Percentiles rank a stretch among this genome's conserved stretches.
phyloP scores from a whole-genome alignment of 2,888 invertebrate genomes.

The Acleris sparsana region DNA sequence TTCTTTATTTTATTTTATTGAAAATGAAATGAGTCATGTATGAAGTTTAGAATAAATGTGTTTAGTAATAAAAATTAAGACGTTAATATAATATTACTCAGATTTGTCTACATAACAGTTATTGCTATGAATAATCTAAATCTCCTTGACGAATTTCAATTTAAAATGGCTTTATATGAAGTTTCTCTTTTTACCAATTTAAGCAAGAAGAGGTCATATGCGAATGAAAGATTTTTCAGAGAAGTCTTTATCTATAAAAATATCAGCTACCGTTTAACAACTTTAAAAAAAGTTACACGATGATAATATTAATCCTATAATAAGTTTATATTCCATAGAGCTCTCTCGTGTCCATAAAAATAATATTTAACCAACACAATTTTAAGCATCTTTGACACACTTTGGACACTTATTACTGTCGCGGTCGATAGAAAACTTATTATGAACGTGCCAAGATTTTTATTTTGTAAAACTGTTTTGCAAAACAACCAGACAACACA shows the following conservation, averaged over 20 bases:
- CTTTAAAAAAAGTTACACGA: background rate
- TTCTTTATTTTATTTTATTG: no score
- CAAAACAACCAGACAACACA: no score
- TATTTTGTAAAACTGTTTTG: background rate
- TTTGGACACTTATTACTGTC: constrained; percentile 4
- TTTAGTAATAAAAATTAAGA: constrained; percentile 13
- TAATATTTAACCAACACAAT: constrained; percentile 4
- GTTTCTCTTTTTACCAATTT: constrained; percentile 13
- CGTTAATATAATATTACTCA: constrained; percentile 7
- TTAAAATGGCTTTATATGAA: constrained; percentile 31
- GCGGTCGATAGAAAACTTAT: background rate
- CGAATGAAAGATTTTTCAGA: background rate
- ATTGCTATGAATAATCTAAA: constrained; percentile 19
- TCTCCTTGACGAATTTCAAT: constrained; percentile 37
- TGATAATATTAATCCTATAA: background rate
- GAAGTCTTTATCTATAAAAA: no score
- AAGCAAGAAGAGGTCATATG: background rate
- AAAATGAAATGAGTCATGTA: background rate
- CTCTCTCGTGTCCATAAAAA: background rate
- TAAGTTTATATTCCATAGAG: background rate
- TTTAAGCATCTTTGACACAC: constrained; percentile 5
- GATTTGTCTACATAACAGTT: constrained; percentile 15
- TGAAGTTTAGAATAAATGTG: background rate
- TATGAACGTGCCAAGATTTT: background rate
- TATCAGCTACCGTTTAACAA: no score